Percentiles rank a stretch among this genome's conserved stretches.
These are phyloP conservation scores for Labeo catla DNA, from an alignment of 2,113 vertebrate genomes.

Conservation along the genomic window DNA sequence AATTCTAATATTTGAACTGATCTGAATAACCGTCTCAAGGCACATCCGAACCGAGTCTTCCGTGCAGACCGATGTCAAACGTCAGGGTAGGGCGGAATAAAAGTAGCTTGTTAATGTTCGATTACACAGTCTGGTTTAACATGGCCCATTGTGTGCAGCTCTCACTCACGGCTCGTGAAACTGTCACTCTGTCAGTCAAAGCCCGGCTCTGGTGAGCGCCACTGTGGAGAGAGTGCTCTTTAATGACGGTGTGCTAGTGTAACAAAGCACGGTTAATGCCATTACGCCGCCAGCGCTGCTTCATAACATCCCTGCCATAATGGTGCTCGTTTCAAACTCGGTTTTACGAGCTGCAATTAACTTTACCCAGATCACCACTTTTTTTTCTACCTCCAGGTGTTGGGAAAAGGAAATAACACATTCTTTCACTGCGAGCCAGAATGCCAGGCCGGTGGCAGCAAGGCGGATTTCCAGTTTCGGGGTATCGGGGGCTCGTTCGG, in stretches of 20 bases:
- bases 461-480: background rate
- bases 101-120: constrained; percentile 28
- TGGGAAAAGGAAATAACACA: background rate
- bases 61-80: constrained; percentile 18
- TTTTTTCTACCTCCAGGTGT: constrained; percentile 4
- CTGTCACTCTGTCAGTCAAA: constrained; percentile 40
- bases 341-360: constrained; percentile 45
- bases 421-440: background rate
- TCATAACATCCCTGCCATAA: constrained; percentile 11
- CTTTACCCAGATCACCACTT: constrained; percentile 33
- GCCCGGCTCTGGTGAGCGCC: background rate
- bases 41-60: background rate
- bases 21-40: background rate
- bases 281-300: constrained; percentile 37
- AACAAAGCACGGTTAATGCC: constrained; percentile 48
- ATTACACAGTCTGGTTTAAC: constrained; percentile 13
- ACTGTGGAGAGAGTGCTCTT: constrained; percentile 33
- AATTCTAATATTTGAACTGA: constrained; percentile 20
- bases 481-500: background rate
- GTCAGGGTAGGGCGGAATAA: constrained; percentile 11
- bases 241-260: constrained; percentile 44
- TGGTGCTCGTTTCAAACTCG: constrained; percentile 18
- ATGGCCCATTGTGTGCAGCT: constrained; percentile 24
- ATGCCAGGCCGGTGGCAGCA: background rate
- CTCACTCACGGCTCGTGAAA: constrained; percentile 40